These are phyloP conservation scores for Callorhinus ursinus DNA, from an alignment of 2,113 vertebrate genomes.

Conservation along the genomic window DNA sequence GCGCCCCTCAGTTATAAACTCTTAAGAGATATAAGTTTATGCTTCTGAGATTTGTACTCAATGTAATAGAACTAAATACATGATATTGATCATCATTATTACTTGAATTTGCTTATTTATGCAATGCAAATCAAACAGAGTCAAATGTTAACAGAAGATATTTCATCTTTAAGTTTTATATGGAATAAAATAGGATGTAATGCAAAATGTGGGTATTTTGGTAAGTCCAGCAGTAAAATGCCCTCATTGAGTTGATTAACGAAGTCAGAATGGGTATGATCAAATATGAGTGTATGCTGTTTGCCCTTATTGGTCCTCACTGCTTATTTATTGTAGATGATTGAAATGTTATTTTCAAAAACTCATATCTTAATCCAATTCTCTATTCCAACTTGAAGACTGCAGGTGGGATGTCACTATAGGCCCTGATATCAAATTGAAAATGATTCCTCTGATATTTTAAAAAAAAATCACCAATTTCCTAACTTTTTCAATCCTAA, in stretches of 20 bases:
- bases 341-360: slow-evolving; percentile 60
- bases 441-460: neutral
- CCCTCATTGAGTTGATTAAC: neutral
- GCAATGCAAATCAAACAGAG: slow-evolving; percentile 6
- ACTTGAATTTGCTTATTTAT: slow-evolving; percentile 42
- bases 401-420: neutral
- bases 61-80: slow-evolving; percentile 1
- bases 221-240: neutral
- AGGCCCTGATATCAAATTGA: neutral
- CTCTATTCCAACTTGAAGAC: neutral
- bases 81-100: neutral
- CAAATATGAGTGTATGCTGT: neutral
- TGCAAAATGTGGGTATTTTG: neutral
- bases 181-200: neutral
- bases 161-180: neutral
- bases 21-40: neutral
- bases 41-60: slow-evolving; percentile 22
- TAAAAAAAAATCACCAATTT: slow-evolving; percentile 27
- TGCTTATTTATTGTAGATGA: neutral
- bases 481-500: neutral
- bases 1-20: neutral
- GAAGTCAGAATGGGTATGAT: neutral
- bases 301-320: neutral
- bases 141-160: neutral
- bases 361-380: neutral